Base-by-base conservation (phyloP, 2,113 vertebrate species). In the Cairina moschata region DNA sequence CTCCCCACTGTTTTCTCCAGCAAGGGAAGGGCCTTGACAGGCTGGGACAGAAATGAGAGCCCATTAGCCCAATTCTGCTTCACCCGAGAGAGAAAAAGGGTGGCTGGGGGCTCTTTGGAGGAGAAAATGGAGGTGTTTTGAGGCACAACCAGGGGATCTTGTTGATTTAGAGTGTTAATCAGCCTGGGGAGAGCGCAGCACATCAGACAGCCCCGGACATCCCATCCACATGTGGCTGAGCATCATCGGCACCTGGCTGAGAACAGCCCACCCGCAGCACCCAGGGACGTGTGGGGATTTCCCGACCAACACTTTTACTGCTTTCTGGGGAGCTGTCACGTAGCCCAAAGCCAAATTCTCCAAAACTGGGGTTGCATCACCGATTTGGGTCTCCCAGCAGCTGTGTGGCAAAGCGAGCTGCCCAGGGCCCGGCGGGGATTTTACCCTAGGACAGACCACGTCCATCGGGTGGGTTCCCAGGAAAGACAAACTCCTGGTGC, bases 341-440 rank as follows among this genome's bases (percentile, higher is more conserved):
- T 32, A 54, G 55, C 22, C 60, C 28, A 5, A 60, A 82, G 78
- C 67, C 76, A 71, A 69, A 46, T 66, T 86, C 69, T 84, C 86
- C 31, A 7, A 66, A 91, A 56, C 0, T 9, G 2, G 25, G 54
- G 75, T 50, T 91, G 58, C 38, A 3, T 84, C 94, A 84, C 38
- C 0, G 0, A 54, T 46, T 82, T 3, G 5, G 34, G 94, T 82
- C 83, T 95, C 86, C 83, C 86, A 65, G 91, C 73, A 93, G 83
- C 91, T 48, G 73, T 31, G 78, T 85, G 79, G 82, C 87, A 94
- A 54, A 94, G 91, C 16, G 75, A 88, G 91, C 44, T 84, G 66
- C 74, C 62, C 71, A n/a, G 38, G 42, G 18, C 38, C 31, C 72
- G 66, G 67, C 40, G 62, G 59, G 26, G 73, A 16, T 34, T 69